Conservation (phyloP, 2,113 vertebrate genomes). For the Ciconia maguari region DNA sequence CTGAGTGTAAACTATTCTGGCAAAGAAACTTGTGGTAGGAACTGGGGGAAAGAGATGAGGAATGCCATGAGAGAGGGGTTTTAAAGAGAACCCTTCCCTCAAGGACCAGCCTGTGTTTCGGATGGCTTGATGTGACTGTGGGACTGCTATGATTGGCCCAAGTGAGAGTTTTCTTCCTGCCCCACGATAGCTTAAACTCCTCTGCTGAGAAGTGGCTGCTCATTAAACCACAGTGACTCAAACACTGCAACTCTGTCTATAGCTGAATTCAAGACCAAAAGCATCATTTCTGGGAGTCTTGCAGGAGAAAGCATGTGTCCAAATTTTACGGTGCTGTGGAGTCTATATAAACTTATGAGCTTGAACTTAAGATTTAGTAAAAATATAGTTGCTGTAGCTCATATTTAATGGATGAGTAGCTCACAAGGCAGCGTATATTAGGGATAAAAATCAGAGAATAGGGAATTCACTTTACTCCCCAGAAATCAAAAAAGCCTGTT, state of each 20-base stretch:
- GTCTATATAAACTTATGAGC: not conserved
- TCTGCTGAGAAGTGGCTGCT: not conserved
- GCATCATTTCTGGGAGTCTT: not conserved
- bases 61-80: not conserved
- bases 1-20: not conserved
- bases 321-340: not conserved
- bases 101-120: not conserved
- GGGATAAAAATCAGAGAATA: not conserved
- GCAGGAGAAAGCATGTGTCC: not conserved
- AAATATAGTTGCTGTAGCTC: not conserved
- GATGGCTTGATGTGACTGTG: not conserved
- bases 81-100: not conserved
- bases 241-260: not conserved
- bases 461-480: not conserved
- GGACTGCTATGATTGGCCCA: not conserved
- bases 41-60: not conserved
- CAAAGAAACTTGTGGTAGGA: not conserved
- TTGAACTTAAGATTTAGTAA: not conserved
- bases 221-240: not conserved
- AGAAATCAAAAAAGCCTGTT: not conserved
- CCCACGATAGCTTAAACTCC: not conserved
- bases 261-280: not conserved
- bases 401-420: not conserved
- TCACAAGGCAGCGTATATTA: not conserved
- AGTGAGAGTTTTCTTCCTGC: not conserved